phyloP scores from a whole-genome alignment of 2,797 vertebrate species.

The Lepus townsendii region DNA sequence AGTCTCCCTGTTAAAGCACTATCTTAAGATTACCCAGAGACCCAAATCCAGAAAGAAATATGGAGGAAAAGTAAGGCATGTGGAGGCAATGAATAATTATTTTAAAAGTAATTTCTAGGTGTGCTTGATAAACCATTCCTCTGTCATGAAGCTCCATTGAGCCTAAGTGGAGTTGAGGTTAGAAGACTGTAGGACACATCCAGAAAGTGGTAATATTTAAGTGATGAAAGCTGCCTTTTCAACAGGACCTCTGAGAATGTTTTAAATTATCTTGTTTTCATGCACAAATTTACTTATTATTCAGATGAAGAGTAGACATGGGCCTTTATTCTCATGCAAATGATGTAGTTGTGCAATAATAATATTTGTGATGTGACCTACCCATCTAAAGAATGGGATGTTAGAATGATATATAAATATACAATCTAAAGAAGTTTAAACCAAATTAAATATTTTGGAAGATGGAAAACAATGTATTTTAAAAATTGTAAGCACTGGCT shows the following conservation, averaged over 20 bases:
- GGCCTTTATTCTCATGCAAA: neutral
- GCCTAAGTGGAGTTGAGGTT: neutral
- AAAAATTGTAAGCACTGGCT: neutral
- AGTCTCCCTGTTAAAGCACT: neutral
- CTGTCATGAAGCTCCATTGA: neutral
- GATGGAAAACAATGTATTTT: neutral
- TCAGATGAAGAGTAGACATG: neutral
- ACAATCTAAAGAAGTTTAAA: conserved; percentile 2
- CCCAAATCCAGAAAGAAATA: neutral
- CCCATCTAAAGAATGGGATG: neutral
- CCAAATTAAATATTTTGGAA: neutral
- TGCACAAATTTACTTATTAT: neutral
- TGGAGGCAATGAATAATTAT: neutral
- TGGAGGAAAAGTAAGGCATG: neutral
- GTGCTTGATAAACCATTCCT: neutral
- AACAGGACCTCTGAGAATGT: neutral
- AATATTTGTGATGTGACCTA: neutral
- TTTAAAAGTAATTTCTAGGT: neutral
- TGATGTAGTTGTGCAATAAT: neutral
- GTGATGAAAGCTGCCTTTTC: neutral
- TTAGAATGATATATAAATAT: neutral
- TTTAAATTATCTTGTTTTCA: conserved; percentile 56
- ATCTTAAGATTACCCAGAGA: neutral
- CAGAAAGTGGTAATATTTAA: neutral
- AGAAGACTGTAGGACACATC: neutral